These are phyloP conservation scores for Pipistrellus pipistrellus DNA, from an alignment of 2,797 vertebrate genomes.

Conservation along the genomic window DNA sequence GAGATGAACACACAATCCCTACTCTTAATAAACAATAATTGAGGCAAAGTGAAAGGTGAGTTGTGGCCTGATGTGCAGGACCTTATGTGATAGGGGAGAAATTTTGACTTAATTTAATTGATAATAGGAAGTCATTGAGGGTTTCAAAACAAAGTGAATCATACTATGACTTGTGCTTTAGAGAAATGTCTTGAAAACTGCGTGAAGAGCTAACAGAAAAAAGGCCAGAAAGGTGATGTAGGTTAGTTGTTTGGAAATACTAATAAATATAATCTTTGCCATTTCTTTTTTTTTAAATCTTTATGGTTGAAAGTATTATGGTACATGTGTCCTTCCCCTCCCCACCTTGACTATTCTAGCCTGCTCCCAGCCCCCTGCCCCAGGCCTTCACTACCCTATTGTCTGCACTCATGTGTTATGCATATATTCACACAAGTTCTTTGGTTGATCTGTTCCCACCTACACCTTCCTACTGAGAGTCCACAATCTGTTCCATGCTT, in stretches of 20 bases:
- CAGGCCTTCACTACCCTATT: no score
- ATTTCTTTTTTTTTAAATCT: not conserved
- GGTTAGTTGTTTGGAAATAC: not conserved
- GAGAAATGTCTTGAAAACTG: not conserved
- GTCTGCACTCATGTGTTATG: no score
- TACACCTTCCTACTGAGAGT: no score
- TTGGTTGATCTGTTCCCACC: no score
- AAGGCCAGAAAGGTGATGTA: not conserved
- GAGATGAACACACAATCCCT: not conserved
- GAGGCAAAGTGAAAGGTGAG: not conserved
- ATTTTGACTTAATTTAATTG: not conserved
- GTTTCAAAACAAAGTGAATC: not conserved
- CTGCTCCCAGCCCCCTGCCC: no score
- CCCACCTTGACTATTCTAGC: no score
- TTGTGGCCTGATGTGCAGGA: not conserved
- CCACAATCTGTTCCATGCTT: no score
- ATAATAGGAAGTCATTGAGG: not conserved
- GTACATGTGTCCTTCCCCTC: no score
- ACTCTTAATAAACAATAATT: not conserved
- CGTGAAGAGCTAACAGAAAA: not conserved
- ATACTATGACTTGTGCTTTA: not conserved
- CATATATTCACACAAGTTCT: no score
- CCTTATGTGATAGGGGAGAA: not conserved
- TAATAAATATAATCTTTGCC: conserved; percentile 30
- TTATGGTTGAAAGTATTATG: no score